These are phyloP conservation scores for Lepidurus apus DNA, from an alignment of 1,140 invertebrate species.

Conservation along the genomic window DNA sequence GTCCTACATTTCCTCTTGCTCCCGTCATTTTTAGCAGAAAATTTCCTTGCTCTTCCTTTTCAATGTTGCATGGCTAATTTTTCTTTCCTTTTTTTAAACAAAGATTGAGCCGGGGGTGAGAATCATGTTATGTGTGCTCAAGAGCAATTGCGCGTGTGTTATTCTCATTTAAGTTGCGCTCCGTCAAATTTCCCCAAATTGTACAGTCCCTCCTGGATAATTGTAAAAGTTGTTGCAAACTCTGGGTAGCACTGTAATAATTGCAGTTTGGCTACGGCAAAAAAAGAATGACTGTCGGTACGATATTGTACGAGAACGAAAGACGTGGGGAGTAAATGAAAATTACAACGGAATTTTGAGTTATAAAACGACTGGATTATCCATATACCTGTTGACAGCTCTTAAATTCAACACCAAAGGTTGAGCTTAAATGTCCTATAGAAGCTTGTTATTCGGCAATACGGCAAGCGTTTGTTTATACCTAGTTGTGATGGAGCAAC, in stretches of 20 bases:
- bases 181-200: background rate
- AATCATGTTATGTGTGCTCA: background rate
- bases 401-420: too few relatives aligned
- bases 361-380: too few relatives aligned
- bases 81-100: background rate
- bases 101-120: background rate
- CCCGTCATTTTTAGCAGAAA: background rate
- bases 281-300: background rate
- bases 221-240: background rate
- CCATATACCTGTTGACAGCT: too few relatives aligned
- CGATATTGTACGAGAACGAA: background rate
- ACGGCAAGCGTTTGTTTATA: too few relatives aligned
- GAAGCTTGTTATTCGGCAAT: too few relatives aligned
- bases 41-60: background rate
- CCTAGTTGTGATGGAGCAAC: too few relatives aligned
- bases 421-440: too few relatives aligned
- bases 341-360: background rate
- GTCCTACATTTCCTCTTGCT: constrained; percentile 7
- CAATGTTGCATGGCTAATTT: constrained; percentile 15
- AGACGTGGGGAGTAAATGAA: background rate
- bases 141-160: background rate
- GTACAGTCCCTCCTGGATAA: background rate
- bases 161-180: background rate
- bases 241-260: background rate
- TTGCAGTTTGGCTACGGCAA: background rate